These are phyloP conservation scores for Buceros bicornis DNA, from an alignment of 2,797 vertebrate genomes.

Conservation along the genomic window DNA sequence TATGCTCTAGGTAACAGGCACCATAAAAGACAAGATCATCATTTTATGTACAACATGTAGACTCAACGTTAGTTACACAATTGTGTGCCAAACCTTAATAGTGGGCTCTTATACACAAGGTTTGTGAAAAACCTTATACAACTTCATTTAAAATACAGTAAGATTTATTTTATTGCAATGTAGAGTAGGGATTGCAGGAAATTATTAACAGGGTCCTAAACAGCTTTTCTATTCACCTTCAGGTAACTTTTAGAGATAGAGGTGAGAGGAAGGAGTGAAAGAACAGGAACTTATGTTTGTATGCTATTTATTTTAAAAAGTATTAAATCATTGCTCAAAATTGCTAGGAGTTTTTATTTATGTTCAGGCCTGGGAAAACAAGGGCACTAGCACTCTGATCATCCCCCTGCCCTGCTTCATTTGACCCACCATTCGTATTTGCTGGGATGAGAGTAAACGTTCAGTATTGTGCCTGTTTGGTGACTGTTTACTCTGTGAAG, in stretches of 20 bases:
- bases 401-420: not conserved
- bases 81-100: not conserved
- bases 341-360: not conserved
- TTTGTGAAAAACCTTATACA: not conserved
- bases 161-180: not conserved
- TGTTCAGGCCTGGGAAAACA: not conserved
- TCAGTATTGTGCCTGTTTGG: rapidly evolving
- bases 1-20: not conserved
- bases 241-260: not conserved
- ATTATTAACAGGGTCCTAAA: not conserved
- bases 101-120: not conserved
- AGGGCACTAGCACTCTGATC: not conserved
- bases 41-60: not conserved
- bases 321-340: not conserved
- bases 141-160: not conserved
- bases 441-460: not conserved
- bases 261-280: not conserved
- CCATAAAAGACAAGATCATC: not conserved
- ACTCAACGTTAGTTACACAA: not conserved
- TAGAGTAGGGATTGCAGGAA: not conserved
- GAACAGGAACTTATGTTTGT: not conserved
- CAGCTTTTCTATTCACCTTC: not conserved
- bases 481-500: not conserved
- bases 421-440: not conserved
- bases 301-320: not conserved